Percentiles rank a stretch among this genome's conserved stretches.
phyloP scores from a whole-genome alignment of 2,797 vertebrate genomes.

The Centroberyx gerrardi region DNA sequence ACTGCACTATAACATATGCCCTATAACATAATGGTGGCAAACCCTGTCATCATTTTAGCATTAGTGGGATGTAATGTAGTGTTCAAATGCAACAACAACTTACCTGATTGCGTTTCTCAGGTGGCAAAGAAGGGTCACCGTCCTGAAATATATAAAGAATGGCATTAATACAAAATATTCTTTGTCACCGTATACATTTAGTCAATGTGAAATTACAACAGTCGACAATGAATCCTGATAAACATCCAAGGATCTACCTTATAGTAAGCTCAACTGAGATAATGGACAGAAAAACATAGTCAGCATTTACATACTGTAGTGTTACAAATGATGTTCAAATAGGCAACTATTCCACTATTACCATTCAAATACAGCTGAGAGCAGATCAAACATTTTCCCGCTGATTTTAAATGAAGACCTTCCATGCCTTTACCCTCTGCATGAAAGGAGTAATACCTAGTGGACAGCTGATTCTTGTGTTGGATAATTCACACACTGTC shows the following conservation, averaged over 20 bases:
- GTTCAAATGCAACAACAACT: conserved; percentile 39
- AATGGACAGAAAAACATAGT: too few relatives aligned
- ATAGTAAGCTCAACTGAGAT: too few relatives aligned
- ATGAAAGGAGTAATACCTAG: too few relatives aligned
- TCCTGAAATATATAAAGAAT: conserved; percentile 84
- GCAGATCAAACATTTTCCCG: too few relatives aligned
- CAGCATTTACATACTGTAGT: too few relatives aligned
- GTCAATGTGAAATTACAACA: not conserved
- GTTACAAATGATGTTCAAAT: too few relatives aligned
- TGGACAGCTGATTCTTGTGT: not conserved
- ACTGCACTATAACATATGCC: too few relatives aligned
- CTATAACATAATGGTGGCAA: too few relatives aligned
- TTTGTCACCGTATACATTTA: not conserved
- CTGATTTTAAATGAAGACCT: too few relatives aligned
- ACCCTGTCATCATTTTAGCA: not conserved
- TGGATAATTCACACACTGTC: not conserved
- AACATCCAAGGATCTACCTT: not conserved
- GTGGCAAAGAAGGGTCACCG: conserved; percentile 93
- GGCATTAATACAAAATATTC: not conserved
- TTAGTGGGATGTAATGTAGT: not conserved
- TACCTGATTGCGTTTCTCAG: conserved; percentile 97
- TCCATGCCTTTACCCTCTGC: too few relatives aligned
- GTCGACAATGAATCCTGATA: not conserved
- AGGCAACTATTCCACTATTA: too few relatives aligned
- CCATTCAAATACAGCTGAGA: too few relatives aligned